These are phyloP conservation scores for Psittacara wagleri DNA, from an alignment of 2,113 vertebrate species.

Conservation along the genomic window DNA sequence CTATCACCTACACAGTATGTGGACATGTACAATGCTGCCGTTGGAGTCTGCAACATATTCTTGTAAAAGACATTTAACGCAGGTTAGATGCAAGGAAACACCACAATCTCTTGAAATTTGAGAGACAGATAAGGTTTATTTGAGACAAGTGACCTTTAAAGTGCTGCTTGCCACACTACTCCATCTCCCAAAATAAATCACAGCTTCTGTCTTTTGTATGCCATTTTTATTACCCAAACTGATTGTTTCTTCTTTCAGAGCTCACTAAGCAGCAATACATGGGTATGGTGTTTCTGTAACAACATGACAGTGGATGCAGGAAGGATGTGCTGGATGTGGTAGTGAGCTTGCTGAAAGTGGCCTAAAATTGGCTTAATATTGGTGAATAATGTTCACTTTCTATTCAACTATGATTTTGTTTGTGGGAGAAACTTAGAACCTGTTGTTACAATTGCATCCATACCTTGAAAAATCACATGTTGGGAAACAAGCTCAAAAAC, in stretches of 20 bases:
- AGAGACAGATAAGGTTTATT: slow-evolving; percentile 47
- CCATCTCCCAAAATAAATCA: slow-evolving; percentile 61
- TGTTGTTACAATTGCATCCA: not conserved
- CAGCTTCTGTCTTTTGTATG: slow-evolving; percentile 8
- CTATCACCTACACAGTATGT: not conserved
- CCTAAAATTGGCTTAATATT: not conserved
- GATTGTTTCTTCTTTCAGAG: slow-evolving; percentile 16
- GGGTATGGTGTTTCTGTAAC: not conserved
- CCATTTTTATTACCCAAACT: slow-evolving; percentile 48
- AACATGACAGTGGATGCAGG: fast-evolving
- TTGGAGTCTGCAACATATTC: not conserved
- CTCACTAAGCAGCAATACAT: not conserved
- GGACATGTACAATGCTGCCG: fast-evolving
- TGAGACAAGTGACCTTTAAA: slow-evolving; percentile 67
- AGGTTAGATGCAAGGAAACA: not conserved
- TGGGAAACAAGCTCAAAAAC: not conserved
- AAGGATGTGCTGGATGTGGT: not conserved
- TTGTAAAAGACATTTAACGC: not conserved
- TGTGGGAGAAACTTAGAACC: not conserved
- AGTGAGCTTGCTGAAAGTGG: not conserved
- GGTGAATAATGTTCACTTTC: not conserved
- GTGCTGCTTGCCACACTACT: slow-evolving; percentile 15
- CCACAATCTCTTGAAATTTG: not conserved
- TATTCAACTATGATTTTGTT: not conserved
- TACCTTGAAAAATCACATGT: fast-evolving